A percentile compares a stretch with the other conserved stretches of the same genome.
phyloP scores from a whole-genome alignment of 1,140 invertebrate genomes.

The Drosophila chauvacae region DNA sequence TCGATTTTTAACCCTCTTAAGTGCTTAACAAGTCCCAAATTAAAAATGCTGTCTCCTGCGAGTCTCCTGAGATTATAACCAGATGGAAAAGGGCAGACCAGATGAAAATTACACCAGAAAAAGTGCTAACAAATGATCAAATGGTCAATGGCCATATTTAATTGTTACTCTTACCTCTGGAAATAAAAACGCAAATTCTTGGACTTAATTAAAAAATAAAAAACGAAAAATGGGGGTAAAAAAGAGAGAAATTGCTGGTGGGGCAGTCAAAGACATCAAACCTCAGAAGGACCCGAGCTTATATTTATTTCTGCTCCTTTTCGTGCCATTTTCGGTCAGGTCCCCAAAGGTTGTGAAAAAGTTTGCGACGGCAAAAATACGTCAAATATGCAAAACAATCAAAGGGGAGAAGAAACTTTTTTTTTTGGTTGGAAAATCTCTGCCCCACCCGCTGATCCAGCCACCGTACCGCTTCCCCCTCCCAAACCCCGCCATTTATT shows the following conservation, averaged over 20 bases:
- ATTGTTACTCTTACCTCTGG: constrained; percentile 52
- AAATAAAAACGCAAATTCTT: constrained; percentile 23
- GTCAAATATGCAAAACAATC: constrained; percentile 53
- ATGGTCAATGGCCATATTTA: constrained; percentile 76
- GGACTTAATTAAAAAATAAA: constrained; percentile 67
- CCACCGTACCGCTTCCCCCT: neutral
- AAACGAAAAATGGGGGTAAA: neutral
- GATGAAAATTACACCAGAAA: constrained; percentile 49
- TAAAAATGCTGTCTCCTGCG: constrained; percentile 57
- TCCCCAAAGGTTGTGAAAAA: constrained; percentile 45
- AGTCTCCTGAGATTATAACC: constrained; percentile 68
- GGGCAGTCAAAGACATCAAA: constrained; percentile 46
- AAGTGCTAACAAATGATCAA: constrained; percentile 64
- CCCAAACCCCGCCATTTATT: constrained; percentile 9
- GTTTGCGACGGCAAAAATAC: constrained; percentile 48
- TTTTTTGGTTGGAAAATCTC: constrained; percentile 21
- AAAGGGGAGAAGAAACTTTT: constrained; percentile 26
- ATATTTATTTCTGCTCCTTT: constrained; percentile 35
- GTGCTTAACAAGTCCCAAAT: constrained; percentile 79
- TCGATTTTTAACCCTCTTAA: constrained; percentile 81
- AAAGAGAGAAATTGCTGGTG: constrained; percentile 19
- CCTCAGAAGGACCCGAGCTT: constrained; percentile 31
- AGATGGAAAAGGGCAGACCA: constrained; percentile 39
- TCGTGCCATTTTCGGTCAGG: constrained; percentile 18
- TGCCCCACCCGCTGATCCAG: constrained; percentile 17